These are phyloP conservation scores for Acanthaster planci DNA, from an alignment of 35 echinoderm and acorn worm species.

Conservation along the genomic window DNA sequence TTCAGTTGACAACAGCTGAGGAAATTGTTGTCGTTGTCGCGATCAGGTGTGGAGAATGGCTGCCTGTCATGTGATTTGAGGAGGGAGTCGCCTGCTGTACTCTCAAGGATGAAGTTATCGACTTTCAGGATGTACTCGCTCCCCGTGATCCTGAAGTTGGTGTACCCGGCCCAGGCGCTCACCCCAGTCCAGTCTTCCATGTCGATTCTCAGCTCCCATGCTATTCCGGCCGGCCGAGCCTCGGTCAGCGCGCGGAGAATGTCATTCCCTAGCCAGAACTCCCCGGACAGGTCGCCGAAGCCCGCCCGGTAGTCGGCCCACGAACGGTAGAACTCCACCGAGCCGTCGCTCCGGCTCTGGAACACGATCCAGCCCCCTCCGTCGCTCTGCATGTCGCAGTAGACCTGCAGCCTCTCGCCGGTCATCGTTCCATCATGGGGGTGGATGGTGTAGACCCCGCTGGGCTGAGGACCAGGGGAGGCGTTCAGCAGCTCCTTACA, in stretches of 20 bases:
- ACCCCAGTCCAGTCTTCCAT: background rate
- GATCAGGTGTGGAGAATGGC: constrained; percentile 28
- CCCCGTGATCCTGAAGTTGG: background rate
- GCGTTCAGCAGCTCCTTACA: background rate
- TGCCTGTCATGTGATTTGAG: background rate
- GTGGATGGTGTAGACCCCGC: no score
- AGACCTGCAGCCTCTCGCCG: no score
- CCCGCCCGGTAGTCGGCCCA: constrained; percentile 31
- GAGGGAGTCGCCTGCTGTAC: background rate
- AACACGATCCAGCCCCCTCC: constrained; percentile 41
- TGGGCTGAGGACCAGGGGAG: no score
- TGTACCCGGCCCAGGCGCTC: background rate
- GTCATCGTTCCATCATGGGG: no score
- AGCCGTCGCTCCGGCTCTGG: constrained; percentile 23
- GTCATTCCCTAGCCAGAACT: constrained; percentile 51
- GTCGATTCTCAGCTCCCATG: no score
- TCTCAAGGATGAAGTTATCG: background rate
- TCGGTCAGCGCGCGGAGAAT: constrained; percentile 28
- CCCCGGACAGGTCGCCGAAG: constrained; percentile 20
- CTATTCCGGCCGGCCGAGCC: no score
- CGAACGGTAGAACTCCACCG: constrained; percentile 5
- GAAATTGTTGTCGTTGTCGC: constrained; percentile 18
- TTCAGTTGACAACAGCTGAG: background rate
- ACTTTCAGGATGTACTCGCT: background rate
- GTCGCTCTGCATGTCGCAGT: constrained; percentile 35